Evolutionary conservation across 1,140 invertebrate species (phyloP), one percentile per base, ranked within the genome.

Genomic region (Drosophila bocqueti): DNA sequence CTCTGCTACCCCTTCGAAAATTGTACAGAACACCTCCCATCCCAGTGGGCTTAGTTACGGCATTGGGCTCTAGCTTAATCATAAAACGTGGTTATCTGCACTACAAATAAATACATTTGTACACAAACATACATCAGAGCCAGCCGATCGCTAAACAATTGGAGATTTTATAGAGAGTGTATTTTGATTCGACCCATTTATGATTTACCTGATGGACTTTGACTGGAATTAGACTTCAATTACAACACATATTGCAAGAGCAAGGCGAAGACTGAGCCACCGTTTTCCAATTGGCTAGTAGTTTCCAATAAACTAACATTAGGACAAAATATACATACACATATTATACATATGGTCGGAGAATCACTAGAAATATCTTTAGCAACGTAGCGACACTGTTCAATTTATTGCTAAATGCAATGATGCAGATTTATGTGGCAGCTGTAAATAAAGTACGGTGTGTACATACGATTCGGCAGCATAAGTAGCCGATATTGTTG

Each of bases 201-300:
- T 55, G 38, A 36, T 49, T 67, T 69, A 42, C 11, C 45, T 43
- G 34, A 47, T 69, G 45, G 21, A 50, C 52, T 18, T 63, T 49
- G 45, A 50, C 58, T 71, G 50, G 52, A 78, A 63, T 63, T 63
- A 47, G 40, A 49, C 43, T 69, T 50, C 75, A 78, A 68, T 78
- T 78, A 77, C 31, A 18, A 61, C 29, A 76, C 38, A 55, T 79
- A 72, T 79, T 78, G 49, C 52, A 73, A 72, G 26, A 57, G 76
- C 59, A 79, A 79, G 76, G 76, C 76, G 50, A 79, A 79, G 77
- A 79, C 77, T 79, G 77, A 79, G 76, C 60, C 77, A 69, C 34
- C 42, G 40, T 79, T 65, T 62, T 42, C 42, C 26, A 66, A 73
- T 74, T 73, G 76, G 76, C 76, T 79, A 59, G 65, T 71, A 72